Base-by-base conservation (phyloP, 2,113 vertebrate species). In the Sciurus niger region DNA sequence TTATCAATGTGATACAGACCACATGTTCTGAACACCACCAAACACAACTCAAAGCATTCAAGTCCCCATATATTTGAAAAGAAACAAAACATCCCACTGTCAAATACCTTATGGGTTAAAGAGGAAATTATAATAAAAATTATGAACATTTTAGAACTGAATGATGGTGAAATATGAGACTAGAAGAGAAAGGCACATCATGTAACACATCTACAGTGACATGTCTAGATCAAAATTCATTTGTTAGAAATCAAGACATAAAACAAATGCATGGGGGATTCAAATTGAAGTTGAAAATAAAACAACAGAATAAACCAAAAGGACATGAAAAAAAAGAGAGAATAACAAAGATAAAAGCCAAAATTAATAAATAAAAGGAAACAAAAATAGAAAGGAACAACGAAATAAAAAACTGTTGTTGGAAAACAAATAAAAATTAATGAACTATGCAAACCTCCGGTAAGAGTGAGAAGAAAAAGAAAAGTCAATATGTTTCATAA, bases 311-410 rank as follows among this genome's bases (percentile, higher is more conserved):
- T 43, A 74, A 90, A 83, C 18, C 53, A 63, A 89, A 96, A 79
- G 60, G 9, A 40, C 40, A 40, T 20, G 17, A 83, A 58, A 63
- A 48, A 48, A 53, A 78, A 70, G 55, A 22, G 40, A 13, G 34
- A 91, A 91, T 40, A 87, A 90, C 76, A 94, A 68, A 93, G 55
- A 76, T 79, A 46, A 92, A 96, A 94, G 25, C 12, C 20, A 90
- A 96, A 92, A 94, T 76, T 58, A 84, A 90, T 92, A 88, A 90
- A 90, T n/a, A 72, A 88, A 92, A 90, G 84, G 73, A 84, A 95
- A 84, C 6, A 93, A 94, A 91, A 89, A 85, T 32, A 73, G 48
- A 92, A 72, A 84, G 9, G 72, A 95, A 85, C 14, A 46, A 84
- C 22, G 25, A 94, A 95, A 79, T 95, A 65, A 92, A 95, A 89